phyloP scores from a whole-genome alignment of 2,113 vertebrate genomes.

The Solenodon paradoxus region DNA sequence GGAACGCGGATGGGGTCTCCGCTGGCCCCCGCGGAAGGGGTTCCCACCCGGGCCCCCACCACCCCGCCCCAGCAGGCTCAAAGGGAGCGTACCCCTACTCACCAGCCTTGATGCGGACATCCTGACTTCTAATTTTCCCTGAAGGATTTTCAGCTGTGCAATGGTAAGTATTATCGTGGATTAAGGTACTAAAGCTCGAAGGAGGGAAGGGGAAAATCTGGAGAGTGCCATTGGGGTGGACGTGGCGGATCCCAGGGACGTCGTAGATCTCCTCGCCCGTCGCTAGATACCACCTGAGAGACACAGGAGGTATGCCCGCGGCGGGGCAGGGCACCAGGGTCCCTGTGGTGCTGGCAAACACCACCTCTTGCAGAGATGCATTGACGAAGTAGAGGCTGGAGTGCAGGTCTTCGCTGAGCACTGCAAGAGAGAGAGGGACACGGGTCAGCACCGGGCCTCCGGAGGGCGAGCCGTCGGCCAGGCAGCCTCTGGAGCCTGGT shows the following conservation, averaged over 20 bases:
- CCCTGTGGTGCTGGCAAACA: slow-evolving; percentile 99
- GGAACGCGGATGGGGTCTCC: no score
- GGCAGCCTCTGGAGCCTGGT: no score
- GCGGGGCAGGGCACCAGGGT: slow-evolving; percentile 98
- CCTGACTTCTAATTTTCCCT: slow-evolving; percentile 99
- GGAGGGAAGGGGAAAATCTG: slow-evolving; percentile 99
- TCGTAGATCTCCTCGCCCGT: slow-evolving; percentile 99
- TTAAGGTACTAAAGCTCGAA: slow-evolving; percentile 99
- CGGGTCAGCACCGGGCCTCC: no score
- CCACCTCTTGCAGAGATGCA: slow-evolving; percentile 99
- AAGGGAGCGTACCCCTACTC: slow-evolving; percentile 55
- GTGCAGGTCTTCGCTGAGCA: slow-evolving; percentile 98
- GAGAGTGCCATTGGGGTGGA: slow-evolving; percentile 98
- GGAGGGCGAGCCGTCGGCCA: no score
- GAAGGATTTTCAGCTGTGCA: slow-evolving; percentile 99
- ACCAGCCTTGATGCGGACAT: slow-evolving; percentile 99
- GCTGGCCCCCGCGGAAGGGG: no score
- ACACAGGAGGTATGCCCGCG: slow-evolving; percentile 93
- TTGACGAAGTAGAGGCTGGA: slow-evolving; percentile 99
- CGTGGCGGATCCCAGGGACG: slow-evolving; percentile 98
- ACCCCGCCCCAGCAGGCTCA: background rate
- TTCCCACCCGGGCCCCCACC: no score
- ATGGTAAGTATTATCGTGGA: slow-evolving; percentile 99
- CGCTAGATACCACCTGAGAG: slow-evolving; percentile 98
- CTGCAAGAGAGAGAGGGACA: slow-evolving; percentile 84